Percentiles rank a stretch among this genome's conserved stretches.
phyloP scores from a whole-genome alignment of 2,888 invertebrate genomes.

The Chrysotoxum bicinctum region DNA sequence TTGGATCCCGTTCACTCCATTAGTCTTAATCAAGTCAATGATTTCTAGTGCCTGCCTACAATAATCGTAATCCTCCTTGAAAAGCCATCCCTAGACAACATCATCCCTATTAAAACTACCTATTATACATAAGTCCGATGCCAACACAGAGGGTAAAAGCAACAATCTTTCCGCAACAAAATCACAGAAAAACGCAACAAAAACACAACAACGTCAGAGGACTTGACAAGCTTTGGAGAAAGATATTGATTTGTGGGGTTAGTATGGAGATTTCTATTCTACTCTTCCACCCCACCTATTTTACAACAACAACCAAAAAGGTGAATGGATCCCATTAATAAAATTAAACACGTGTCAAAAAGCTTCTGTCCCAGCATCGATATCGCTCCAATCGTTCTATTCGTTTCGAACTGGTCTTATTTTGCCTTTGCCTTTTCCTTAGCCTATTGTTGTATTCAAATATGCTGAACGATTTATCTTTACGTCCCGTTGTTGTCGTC shows the following conservation, averaged over 20 bases:
- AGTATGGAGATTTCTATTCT: not conserved
- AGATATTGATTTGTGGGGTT: constrained; percentile 59
- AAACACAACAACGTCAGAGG: constrained; percentile 30
- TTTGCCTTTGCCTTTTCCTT: constrained; percentile 6
- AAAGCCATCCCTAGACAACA: constrained; percentile 1
- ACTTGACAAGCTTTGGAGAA: constrained; percentile 38
- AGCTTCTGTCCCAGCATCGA: constrained; percentile 68
- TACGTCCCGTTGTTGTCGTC: not conserved
- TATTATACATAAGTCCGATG: constrained; percentile 15
- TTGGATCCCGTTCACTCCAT: constrained; percentile 59
- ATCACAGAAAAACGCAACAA: constrained; percentile 51
- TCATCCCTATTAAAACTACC: not conserved
- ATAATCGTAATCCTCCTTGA: constrained; percentile 31
- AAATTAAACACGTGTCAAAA: constrained; percentile 74
- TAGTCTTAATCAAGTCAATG: constrained; percentile 59
- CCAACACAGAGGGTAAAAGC: constrained; percentile 30
- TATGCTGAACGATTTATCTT: constrained; percentile 71
- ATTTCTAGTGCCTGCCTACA: constrained; percentile 40
- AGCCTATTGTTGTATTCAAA: constrained; percentile 66
- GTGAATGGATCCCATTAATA: constrained; percentile 73
- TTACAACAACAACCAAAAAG: constrained; percentile 37
- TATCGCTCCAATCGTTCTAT: constrained; percentile 23
- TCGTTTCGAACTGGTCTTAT: not conserved
- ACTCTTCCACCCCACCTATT: not conserved
- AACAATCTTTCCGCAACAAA: constrained; percentile 56